Evolutionary conservation across 2,113 vertebrate species (phyloP).

Genomic region (Crotalus tigris): DNA sequence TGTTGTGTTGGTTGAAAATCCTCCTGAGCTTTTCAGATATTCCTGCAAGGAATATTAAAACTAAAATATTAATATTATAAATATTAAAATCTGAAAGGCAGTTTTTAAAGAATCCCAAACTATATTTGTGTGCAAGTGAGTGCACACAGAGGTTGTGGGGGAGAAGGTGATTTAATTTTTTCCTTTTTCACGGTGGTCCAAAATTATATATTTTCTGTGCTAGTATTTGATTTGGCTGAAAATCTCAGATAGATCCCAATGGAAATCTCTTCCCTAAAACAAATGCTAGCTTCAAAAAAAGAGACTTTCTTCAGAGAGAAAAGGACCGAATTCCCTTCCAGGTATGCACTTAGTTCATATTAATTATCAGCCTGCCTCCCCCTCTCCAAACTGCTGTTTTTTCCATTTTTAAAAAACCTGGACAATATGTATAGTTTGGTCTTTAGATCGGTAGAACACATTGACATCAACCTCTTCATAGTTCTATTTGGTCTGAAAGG

Average conservation of each 20-base stretch:
- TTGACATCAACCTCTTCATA: background rate
- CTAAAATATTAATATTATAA: background rate
- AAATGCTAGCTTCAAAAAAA: background rate
- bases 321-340: background rate
- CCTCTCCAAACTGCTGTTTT: background rate
- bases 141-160: background rate
- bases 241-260: background rate
- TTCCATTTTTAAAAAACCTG: background rate
- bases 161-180: background rate
- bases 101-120: background rate
- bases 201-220: background rate
- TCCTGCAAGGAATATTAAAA: background rate
- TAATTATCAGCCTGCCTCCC: background rate
- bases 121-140: background rate
- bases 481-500: background rate
- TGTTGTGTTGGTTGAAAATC: background rate
- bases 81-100: background rate
- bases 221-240: background rate
- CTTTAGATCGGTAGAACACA: background rate
- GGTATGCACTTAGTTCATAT: background rate
- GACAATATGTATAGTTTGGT: background rate
- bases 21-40: background rate
- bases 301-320: background rate
- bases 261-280: background rate
- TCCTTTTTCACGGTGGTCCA: background rate